phyloP scores from a whole-genome alignment of 1,140 invertebrate species.

The Achroia grisella region DNA sequence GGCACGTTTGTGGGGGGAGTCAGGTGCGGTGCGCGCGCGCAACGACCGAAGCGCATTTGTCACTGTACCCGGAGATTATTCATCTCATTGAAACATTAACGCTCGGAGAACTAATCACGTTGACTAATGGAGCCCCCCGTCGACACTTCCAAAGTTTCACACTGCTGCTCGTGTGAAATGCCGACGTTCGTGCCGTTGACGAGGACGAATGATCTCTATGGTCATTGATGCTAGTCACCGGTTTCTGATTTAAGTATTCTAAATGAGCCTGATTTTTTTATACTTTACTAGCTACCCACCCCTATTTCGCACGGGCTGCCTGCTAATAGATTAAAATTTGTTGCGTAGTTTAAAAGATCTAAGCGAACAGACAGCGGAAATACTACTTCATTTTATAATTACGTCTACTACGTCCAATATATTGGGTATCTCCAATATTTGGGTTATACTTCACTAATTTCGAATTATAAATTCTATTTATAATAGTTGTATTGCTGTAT shows the following conservation, averaged over 20 bases:
- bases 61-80: constrained; percentile 66
- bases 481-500: too few species aligned
- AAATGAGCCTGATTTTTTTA: too few species aligned
- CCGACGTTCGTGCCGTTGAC: constrained; percentile 22
- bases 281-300: too few species aligned
- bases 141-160: constrained; percentile 64
- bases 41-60: constrained; percentile 54
- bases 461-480: too few species aligned
- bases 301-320: too few species aligned
- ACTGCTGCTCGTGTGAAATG: constrained; percentile 31
- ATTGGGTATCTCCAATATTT: too few species aligned
- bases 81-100: constrained; percentile 72
- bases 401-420: too few species aligned
- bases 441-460: too few species aligned
- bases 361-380: too few species aligned
- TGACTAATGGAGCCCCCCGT: constrained; percentile 69
- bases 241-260: background rate
- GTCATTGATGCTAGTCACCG: constrained; percentile 11
- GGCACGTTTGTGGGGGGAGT: constrained; percentile 49
- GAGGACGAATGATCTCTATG: constrained; percentile 31
- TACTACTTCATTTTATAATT: too few species aligned
- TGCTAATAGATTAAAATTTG: too few species aligned
- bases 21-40: constrained; percentile 63
- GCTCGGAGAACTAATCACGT: constrained; percentile 65
- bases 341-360: too few species aligned